Conservation (phyloP, 2,113 vertebrate genomes). For the Tachuris rubrigastra region DNA sequence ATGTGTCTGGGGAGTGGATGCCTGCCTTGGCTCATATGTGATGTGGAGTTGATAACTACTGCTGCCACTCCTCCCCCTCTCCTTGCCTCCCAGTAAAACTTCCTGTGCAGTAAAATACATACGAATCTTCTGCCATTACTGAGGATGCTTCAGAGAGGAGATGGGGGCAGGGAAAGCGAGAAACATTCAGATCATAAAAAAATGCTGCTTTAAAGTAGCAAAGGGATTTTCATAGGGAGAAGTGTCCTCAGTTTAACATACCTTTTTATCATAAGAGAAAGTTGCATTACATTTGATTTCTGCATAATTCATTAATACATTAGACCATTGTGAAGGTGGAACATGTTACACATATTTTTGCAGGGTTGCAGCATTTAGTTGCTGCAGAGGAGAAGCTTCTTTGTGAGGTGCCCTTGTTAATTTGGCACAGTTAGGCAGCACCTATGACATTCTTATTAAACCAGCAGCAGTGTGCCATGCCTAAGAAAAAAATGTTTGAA, state of each 20-base stretch:
- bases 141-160: neutral
- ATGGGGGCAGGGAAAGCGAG: neutral
- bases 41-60: neutral
- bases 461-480: neutral
- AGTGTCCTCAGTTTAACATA: neutral
- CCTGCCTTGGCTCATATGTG: fast-evolving
- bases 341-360: neutral
- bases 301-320: neutral
- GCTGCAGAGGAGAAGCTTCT: neutral
- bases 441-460: neutral
- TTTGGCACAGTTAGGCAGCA: neutral
- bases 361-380: neutral
- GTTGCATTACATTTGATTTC: neutral
- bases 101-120: neutral
- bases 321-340: neutral
- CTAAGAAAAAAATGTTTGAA: neutral
- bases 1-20: neutral
- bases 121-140: neutral
- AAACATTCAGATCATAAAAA: neutral
- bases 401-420: neutral
- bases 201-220: neutral
- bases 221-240: neutral
- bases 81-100: neutral
- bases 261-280: neutral
- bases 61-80: neutral